phyloP scores from a whole-genome alignment of 2,797 vertebrate species.

The Esox masquinongy region DNA sequence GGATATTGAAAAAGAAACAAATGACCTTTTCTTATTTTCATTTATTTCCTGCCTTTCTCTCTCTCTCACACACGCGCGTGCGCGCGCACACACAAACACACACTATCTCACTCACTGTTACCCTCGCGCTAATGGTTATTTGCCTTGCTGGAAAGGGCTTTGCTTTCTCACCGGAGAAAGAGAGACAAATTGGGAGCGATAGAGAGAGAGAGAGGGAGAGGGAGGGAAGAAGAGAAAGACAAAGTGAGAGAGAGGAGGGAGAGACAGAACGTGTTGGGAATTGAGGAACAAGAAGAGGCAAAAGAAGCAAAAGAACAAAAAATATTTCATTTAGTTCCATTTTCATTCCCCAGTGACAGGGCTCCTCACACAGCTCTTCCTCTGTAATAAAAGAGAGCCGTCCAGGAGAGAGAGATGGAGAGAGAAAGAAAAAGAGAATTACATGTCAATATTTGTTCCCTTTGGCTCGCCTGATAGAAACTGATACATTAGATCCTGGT shows the following conservation, averaged over 20 bases:
- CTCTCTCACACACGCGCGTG: conserved; percentile 49
- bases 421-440: conserved; percentile 63
- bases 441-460: conserved; percentile 83
- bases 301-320: conserved; percentile 35
- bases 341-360: conserved; percentile 70
- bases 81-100: conserved; percentile 56
- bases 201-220: conserved; percentile 17
- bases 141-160: conserved; percentile 82
- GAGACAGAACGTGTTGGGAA: conserved; percentile 22
- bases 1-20: conserved; percentile 79
- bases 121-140: conserved; percentile 77
- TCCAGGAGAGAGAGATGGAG: conserved; percentile 21
- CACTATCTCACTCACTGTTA: conserved; percentile 27
- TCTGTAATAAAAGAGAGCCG: conserved; percentile 70
- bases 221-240: conserved; percentile 12
- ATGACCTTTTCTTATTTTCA: conserved; percentile 81
- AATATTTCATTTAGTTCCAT: conserved; percentile 77
- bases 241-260: conserved; percentile 15
- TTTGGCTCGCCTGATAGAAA: conserved; percentile 69
- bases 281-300: background rate
- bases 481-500: conserved; percentile 76
- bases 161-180: conserved; percentile 75
- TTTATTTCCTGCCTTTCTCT: conserved; percentile 53
- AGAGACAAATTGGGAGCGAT: conserved; percentile 26
- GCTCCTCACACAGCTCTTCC: conserved; percentile 45